These are phyloP conservation scores for Chrysolophus pictus DNA, from an alignment of 2,797 vertebrate species.

Conservation along the genomic window DNA sequence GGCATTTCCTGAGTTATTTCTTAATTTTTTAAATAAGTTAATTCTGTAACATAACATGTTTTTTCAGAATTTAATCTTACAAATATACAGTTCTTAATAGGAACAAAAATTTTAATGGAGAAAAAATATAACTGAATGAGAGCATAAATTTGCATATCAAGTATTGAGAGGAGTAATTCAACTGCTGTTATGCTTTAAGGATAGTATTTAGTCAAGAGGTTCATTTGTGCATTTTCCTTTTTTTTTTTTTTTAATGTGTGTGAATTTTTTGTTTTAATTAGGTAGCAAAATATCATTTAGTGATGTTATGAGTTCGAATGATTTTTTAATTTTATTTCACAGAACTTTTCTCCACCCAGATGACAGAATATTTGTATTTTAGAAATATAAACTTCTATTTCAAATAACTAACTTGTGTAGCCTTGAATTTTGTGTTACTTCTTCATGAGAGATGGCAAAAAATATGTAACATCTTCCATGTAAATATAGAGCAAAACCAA, in stretches of 20 bases:
- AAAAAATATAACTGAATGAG: neutral
- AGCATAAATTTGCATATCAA: neutral
- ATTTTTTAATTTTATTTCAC: neutral
- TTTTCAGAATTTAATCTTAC: neutral
- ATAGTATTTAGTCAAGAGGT: neutral
- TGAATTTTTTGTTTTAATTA: neutral
- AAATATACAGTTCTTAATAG: neutral
- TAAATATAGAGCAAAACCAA: neutral
- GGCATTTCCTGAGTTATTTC: neutral
- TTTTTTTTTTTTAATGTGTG: neutral
- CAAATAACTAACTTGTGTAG: neutral
- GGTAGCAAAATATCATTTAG: neutral
- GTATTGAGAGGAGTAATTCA: neutral
- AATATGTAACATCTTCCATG: neutral
- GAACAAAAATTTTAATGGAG: neutral
- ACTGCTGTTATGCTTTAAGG: neutral
- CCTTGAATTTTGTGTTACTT: neutral
- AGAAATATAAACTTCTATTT: neutral
- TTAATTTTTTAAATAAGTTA: neutral
- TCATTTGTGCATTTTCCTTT: neutral
- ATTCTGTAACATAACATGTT: neutral
- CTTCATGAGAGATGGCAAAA: neutral
- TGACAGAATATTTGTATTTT: neutral
- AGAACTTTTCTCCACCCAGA: neutral
- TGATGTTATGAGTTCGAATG: fast-evolving